These are phyloP conservation scores for Micronycteris hirsuta DNA, from an alignment of 2,113 vertebrate species.

Conservation along the genomic window DNA sequence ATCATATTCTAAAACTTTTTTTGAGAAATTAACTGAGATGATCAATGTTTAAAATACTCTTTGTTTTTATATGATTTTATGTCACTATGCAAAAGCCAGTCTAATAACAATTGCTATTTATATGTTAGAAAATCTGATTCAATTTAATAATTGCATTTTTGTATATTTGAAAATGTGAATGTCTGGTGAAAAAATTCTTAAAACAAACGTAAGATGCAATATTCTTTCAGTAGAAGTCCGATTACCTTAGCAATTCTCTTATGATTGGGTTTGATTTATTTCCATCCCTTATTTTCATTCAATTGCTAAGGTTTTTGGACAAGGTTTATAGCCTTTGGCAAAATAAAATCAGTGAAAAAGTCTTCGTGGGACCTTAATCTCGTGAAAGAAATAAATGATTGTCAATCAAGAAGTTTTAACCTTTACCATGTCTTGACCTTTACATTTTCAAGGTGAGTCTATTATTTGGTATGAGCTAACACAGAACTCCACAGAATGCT, in stretches of 20 bases:
- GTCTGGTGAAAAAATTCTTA: neutral
- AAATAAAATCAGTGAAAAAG: slow-evolving; percentile 45
- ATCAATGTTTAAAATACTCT: neutral
- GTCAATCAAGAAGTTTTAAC: slow-evolving; percentile 64
- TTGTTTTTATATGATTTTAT: neutral
- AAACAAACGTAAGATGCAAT: neutral
- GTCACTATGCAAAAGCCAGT: neutral
- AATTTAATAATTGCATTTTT: neutral
- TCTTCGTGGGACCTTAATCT: slow-evolving; percentile 42
- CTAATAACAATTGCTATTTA: neutral
- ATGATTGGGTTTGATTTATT: slow-evolving; percentile 10
- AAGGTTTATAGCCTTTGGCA: slow-evolving; percentile 42
- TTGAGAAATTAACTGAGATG: neutral
- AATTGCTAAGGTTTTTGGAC: slow-evolving; percentile 33
- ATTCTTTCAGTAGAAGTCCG: neutral
- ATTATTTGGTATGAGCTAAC: slow-evolving; percentile 45
- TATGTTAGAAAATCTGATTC: neutral
- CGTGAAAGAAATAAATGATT: slow-evolving; percentile 56
- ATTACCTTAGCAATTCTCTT: slow-evolving; percentile 24
- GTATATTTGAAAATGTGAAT: neutral
- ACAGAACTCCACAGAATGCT: slow-evolving; percentile 59
- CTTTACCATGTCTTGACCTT: slow-evolving; percentile 42
- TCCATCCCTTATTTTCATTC: slow-evolving; percentile 45
- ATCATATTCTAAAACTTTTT: neutral
- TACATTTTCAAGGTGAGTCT: slow-evolving; percentile 44